These are phyloP conservation scores for Aromia moschata DNA, from an alignment of 2,888 invertebrate genomes.

Conservation along the genomic window DNA sequence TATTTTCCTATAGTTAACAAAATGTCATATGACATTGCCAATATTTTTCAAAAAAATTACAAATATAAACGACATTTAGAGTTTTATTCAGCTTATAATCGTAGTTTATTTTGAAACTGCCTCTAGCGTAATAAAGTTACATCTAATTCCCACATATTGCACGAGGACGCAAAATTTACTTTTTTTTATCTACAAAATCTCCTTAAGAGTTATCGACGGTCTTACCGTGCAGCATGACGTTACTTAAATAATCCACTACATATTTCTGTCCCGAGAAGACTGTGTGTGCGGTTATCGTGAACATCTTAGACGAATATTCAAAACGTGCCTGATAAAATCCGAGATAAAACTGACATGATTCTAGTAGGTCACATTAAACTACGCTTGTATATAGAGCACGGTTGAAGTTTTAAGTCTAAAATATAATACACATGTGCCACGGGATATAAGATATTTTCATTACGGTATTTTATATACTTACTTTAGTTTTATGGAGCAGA, in stretches of 20 bases:
- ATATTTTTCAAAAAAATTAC: too few relatives aligned
- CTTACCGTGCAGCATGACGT: conserved; percentile 2
- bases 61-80: too few relatives aligned
- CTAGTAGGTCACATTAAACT: conserved; percentile 6
- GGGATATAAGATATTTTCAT: too few relatives aligned
- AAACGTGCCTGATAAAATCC: conserved; percentile 16
- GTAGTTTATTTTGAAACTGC: too few relatives aligned
- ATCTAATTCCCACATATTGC: neutral
- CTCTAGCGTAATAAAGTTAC: too few relatives aligned
- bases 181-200: conserved; percentile 11
- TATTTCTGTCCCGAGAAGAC: conserved; percentile 3
- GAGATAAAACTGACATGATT: conserved; percentile 10
- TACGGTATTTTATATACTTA: too few relatives aligned
- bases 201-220: neutral
- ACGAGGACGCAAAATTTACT: neutral
- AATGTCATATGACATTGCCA: too few relatives aligned
- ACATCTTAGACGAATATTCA: conserved; percentile 7
- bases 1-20: too few relatives aligned
- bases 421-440: neutral
- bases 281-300: conserved; percentile 11
- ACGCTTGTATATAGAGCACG: neutral
- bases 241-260: conserved; percentile 16
- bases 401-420: conserved; percentile 4
- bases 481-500: too few relatives aligned
- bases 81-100: too few relatives aligned